Conservation (phyloP, 35 echinoderm and acorn worm species). For the Stichopus chloronotus region DNA sequence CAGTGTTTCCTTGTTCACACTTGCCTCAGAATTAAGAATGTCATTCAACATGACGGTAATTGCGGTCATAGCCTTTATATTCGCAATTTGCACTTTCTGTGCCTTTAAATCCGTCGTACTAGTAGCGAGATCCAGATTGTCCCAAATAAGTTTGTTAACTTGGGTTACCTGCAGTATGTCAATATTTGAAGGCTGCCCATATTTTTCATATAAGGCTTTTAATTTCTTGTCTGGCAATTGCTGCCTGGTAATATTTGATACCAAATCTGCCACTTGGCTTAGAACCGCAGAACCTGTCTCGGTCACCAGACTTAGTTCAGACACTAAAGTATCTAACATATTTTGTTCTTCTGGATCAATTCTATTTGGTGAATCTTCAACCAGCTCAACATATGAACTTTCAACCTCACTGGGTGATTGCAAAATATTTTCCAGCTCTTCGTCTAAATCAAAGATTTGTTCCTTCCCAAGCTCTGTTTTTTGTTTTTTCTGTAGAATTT, state of each 20-base stretch:
- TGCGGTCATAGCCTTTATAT: slow-evolving; percentile 32
- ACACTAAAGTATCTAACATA: background rate
- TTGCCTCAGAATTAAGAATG: background rate
- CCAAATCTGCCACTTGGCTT: background rate
- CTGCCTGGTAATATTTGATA: background rate
- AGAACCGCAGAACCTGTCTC: background rate
- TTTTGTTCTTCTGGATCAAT: background rate
- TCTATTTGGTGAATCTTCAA: background rate
- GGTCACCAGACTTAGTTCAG: background rate
- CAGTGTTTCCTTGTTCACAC: background rate
- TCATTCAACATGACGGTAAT: slow-evolving; percentile 29
- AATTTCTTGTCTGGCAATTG: background rate
- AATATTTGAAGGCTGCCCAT: slow-evolving; percentile 5
- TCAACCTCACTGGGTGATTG: background rate
- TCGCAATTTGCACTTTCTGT: slow-evolving; percentile 9
- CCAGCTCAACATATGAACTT: background rate
- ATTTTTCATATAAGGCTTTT: slow-evolving; percentile 1
- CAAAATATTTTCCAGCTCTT: background rate
- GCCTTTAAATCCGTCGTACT: background rate
- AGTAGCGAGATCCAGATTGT: background rate
- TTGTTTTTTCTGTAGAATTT: background rate
- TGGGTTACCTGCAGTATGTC: slow-evolving; percentile 22
- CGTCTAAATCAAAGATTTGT: background rate
- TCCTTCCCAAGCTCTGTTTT: background rate
- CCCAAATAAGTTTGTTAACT: slow-evolving; percentile 40